A percentile compares a stretch with the other conserved stretches of the same genome.
Conservation (phyloP, 2,888 invertebrate genomes). For the Cerceris ruficornis region DNA sequence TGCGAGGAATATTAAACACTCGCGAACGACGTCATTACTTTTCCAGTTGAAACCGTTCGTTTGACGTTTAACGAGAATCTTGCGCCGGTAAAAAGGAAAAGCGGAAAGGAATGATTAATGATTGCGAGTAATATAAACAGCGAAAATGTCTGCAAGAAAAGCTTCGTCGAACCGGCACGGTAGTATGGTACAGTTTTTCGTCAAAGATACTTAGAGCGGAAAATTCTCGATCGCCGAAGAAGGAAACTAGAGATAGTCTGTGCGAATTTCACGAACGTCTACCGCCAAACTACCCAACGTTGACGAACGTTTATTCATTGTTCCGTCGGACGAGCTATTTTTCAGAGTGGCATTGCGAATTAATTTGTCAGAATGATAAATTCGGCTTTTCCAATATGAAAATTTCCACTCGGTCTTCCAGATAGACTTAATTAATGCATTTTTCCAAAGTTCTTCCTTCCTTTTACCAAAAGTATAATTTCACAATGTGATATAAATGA, state of each 20-base stretch:
- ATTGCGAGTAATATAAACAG: constrained; percentile 45
- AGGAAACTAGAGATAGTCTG: background rate
- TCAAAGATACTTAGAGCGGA: background rate
- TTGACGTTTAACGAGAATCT: constrained; percentile 47
- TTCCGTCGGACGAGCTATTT: background rate
- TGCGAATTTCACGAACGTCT: background rate
- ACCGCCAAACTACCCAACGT: background rate
- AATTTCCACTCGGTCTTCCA: background rate
- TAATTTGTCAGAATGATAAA: background rate
- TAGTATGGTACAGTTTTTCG: background rate
- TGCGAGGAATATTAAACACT: constrained; percentile 49
- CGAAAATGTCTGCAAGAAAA: background rate
- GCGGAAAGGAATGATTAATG: constrained; percentile 49
- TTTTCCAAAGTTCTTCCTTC: background rate
- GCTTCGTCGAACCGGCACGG: background rate
- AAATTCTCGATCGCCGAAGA: constrained; percentile 1
- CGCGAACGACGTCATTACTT: constrained; percentile 43
- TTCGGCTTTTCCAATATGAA: background rate
- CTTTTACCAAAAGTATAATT: background rate
- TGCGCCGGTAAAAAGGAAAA: constrained; percentile 22
- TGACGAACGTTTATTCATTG: background rate
- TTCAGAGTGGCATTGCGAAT: background rate
- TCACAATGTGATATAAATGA: background rate
- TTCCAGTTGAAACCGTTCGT: constrained; percentile 39
- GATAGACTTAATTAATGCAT: background rate